Conservation (phyloP, 1,140 invertebrate genomes). For the Drosophila oshimai region DNA sequence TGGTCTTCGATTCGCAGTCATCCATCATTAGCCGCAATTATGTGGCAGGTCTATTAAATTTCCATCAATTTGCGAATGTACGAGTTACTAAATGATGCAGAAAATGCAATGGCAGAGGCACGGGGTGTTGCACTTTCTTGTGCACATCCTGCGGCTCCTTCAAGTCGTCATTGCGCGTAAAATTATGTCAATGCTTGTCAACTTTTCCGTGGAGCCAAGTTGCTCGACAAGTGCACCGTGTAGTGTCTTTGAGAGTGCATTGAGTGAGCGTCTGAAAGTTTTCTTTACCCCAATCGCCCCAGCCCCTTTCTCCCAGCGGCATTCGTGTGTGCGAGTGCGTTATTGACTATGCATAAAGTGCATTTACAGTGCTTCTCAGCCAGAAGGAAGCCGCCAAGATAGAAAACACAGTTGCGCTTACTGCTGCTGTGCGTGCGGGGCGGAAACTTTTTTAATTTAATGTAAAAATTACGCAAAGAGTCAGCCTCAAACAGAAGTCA, state of each 20-base stretch:
- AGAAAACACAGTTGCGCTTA: constrained; percentile 29
- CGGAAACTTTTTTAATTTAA: constrained; percentile 75
- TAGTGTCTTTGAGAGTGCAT: constrained; percentile 72
- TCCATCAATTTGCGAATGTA: constrained; percentile 41
- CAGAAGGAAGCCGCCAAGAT: neutral
- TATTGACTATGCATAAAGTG: constrained; percentile 65
- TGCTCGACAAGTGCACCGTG: constrained; percentile 50
- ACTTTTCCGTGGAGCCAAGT: constrained; percentile 63
- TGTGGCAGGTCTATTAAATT: constrained; percentile 68
- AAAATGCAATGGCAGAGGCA: constrained; percentile 40
- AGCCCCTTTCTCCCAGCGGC: neutral
- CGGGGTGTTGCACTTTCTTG: constrained; percentile 42
- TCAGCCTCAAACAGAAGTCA: constrained; percentile 10
- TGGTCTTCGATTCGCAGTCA: constrained; percentile 44
- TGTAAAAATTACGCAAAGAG: constrained; percentile 51
- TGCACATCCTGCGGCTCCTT: constrained; percentile 58
- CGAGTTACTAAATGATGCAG: constrained; percentile 64
- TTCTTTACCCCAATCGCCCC: constrained; percentile 2
- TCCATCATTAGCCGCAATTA: constrained; percentile 76
- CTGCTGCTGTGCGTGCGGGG: neutral
- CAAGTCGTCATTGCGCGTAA: constrained; percentile 77
- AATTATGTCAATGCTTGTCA: constrained; percentile 80
- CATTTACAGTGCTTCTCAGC: constrained; percentile 39
- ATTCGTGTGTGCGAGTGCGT: constrained; percentile 24
- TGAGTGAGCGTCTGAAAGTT: constrained; percentile 67